Evolutionary conservation across 92 coral and sea anemone species (phyloP).

Genomic region (Porites rus): DNA sequence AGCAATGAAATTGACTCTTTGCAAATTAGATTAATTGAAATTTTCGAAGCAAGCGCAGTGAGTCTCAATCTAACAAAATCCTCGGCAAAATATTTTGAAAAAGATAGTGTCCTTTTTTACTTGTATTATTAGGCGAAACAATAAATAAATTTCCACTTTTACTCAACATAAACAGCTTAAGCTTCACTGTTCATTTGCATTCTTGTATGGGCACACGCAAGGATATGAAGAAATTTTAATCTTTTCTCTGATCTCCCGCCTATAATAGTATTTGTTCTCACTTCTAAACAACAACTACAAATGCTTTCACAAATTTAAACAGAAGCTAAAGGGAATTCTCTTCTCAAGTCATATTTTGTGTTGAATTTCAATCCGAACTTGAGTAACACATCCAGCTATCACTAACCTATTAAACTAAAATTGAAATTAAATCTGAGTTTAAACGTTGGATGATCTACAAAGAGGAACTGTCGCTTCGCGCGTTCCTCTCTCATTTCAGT

Average conservation of each 20-base stretch:
- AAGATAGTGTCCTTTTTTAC: neutral
- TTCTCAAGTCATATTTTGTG: neutral
- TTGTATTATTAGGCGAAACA: neutral
- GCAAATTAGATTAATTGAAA: neutral
- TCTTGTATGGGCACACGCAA: neutral
- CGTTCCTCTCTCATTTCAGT: neutral
- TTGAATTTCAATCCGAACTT: neutral
- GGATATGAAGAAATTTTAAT: neutral
- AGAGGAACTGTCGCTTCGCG: neutral
- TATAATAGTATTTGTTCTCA: neutral
- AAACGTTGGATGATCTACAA: too few species aligned
- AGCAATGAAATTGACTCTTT: neutral
- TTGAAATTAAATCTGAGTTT: constrained; percentile 5
- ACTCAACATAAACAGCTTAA: neutral
- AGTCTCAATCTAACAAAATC: neutral
- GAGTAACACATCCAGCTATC: neutral
- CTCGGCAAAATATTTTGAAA: neutral
- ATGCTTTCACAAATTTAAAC: constrained; percentile 2
- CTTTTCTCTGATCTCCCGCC: neutral
- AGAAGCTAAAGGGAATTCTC: neutral
- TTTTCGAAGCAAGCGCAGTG: neutral
- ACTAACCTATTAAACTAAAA: neutral
- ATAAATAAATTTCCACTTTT: neutral
- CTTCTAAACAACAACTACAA: neutral
- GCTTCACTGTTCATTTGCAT: neutral